These are phyloP conservation scores for Syngnathus typhle DNA, from an alignment of 2,113 vertebrate species.

Conservation along the genomic window DNA sequence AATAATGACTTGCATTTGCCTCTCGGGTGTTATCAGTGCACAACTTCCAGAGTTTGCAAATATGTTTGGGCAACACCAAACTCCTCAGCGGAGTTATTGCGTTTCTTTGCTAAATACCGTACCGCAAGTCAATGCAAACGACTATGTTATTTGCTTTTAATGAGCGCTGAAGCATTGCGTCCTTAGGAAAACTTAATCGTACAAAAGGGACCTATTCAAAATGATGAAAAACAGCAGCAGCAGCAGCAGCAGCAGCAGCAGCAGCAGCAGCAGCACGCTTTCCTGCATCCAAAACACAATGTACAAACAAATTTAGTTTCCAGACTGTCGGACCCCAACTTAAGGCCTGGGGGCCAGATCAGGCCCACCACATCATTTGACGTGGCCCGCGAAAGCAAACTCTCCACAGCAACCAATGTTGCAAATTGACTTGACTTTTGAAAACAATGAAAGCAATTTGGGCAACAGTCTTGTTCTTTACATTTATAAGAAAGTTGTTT, in stretches of 20 bases:
- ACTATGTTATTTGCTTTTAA: slow-evolving; percentile 39
- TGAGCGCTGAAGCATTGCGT: slow-evolving; percentile 38
- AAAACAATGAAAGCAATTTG: slow-evolving; percentile 19
- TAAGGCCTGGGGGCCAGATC: too few relatives aligned
- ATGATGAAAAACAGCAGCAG: slow-evolving; percentile 50
- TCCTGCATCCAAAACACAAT: background rate
- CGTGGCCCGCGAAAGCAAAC: too few relatives aligned
- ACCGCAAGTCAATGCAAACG: slow-evolving; percentile 9
- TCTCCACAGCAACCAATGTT: too few relatives aligned
- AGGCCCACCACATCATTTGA: too few relatives aligned
- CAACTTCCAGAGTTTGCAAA: background rate
- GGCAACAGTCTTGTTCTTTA: slow-evolving; percentile 47
- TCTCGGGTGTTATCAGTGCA: background rate
- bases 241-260: slow-evolving; percentile 37
- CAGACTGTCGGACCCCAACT: too few relatives aligned
- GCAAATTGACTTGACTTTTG: too few relatives aligned
- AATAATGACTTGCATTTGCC: background rate
- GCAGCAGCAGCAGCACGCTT: slow-evolving; percentile 39
- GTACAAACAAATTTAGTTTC: background rate
- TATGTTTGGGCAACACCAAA: background rate
- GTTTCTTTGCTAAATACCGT: slow-evolving; percentile 15
- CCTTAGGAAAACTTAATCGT: slow-evolving; percentile 36
- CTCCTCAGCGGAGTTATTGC: slow-evolving; percentile 9
- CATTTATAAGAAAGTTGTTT: slow-evolving; percentile 50
- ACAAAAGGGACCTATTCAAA: slow-evolving; percentile 44